Evolutionary conservation across 2,888 invertebrate genomes (phyloP), one percentile per base, ranked within the genome.

Genomic region (Notocelia uddmanniana): DNA sequence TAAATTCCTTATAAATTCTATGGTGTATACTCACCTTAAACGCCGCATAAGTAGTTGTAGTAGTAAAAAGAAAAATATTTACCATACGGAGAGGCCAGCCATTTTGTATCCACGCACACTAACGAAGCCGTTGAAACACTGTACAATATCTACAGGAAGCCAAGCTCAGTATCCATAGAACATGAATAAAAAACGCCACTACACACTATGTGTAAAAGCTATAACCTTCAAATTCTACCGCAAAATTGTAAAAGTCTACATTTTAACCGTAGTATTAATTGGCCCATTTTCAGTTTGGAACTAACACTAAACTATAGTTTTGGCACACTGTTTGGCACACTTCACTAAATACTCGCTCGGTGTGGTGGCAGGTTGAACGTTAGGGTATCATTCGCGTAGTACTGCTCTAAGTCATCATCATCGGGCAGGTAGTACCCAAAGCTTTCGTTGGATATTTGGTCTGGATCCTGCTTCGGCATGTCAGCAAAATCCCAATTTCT

Each of bases 401-500:
- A 89, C 76, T 88, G 87, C 10, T 89, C 86, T 19, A 91, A 87
- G 0, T 92, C 89, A 0, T 90, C 87, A 0, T 93, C 91, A 54
- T 93, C 92, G 0, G 91, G 92, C 0, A 94, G 76, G 68, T 93
- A 93, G 75, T 94, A 94, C 1, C 93, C 94, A 60, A 90, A 94
- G 67, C 93, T 93, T 55, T 93, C 93, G 73, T 90, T 90, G 0
- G 93, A 92, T 2, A 90, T 78, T 58, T 89, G 88, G 72, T 93
- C 92, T 0, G 82, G 74, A n/a, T 83, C 79, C 26, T 82, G 73
- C 70, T 80, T 85, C 0, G 90, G 89, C 84, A 91, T 81, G 0
- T 88, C 86, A 75, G 90, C 88, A 2, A 87, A 88, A 10, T 89
- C 91, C 91, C 90, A 92, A 64, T 89, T 87, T 10, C 79, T 81